Conservation (phyloP, 2,113 vertebrate species). For the Serilophus lunatus region DNA sequence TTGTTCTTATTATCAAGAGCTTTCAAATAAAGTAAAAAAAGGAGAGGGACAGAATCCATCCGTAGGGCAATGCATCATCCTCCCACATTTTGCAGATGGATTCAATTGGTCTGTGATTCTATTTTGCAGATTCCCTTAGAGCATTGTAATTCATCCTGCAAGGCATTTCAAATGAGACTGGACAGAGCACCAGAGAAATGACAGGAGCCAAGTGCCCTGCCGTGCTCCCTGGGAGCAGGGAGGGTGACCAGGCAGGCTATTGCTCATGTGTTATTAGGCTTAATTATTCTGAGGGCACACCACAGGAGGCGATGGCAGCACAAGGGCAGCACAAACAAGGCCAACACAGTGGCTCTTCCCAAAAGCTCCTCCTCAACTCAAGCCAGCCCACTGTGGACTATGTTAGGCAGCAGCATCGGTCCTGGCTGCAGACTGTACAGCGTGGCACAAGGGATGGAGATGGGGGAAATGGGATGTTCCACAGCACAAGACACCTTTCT, state of each 20-base stretch:
- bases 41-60: neutral
- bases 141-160: conserved; percentile 1
- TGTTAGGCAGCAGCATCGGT: accelerated
- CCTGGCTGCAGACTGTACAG: accelerated
- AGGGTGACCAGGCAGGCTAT: neutral
- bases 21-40: neutral
- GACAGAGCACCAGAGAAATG: neutral
- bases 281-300: neutral
- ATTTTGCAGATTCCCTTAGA: conserved; percentile 46
- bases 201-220: neutral
- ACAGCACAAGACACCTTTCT: neutral
- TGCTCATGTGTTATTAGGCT: neutral
- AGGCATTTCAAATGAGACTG: neutral
- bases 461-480: neutral
- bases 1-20: neutral
- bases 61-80: neutral
- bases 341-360: neutral
- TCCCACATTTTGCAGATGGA: neutral
- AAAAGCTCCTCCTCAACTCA: neutral
- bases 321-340: neutral
- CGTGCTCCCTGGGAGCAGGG: accelerated
- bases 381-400: neutral
- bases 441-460: neutral
- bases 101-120: conserved; percentile 50
- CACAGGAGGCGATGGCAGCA: neutral